phyloP scores from a whole-genome alignment of 2,888 invertebrate genomes.

The Drosophila gaucha region DNA sequence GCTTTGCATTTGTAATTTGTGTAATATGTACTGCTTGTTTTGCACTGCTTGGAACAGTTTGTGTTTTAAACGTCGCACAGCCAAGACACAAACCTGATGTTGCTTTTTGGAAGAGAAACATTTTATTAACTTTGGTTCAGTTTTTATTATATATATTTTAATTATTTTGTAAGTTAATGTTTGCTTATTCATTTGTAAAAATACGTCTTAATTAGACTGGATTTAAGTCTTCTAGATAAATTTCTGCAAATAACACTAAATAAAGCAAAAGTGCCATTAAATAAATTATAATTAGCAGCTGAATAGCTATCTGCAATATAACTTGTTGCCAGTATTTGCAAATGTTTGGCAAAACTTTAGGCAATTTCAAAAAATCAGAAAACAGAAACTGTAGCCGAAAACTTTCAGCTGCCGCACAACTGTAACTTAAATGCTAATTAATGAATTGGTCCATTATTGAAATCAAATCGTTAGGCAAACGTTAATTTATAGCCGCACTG shows the following conservation, averaged over 20 bases:
- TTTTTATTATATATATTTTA: neutral
- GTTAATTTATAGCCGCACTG: constrained; percentile 65
- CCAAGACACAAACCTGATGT: constrained; percentile 4
- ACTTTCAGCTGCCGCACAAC: constrained; percentile 22
- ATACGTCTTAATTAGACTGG: neutral
- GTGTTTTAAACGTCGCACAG: no score
- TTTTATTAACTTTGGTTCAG: neutral
- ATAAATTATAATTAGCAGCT: constrained; percentile 64
- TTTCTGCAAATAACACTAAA: constrained; percentile 49
- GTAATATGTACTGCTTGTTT: constrained; percentile 22
- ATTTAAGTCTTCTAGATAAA: constrained; percentile 23
- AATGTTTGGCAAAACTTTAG: constrained; percentile 24
- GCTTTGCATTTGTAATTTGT: constrained; percentile 1
- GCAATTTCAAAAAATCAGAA: constrained; percentile 1
- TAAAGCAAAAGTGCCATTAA: constrained; percentile 40
- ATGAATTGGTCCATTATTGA: constrained; percentile 75
- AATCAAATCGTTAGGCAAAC: constrained; percentile 66
- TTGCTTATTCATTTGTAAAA: neutral
- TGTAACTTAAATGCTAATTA: constrained; percentile 64
- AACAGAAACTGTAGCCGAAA: constrained; percentile 14
- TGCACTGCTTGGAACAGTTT: constrained; percentile 12
- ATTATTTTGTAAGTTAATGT: neutral
- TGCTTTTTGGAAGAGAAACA: neutral
- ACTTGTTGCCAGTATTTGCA: neutral
- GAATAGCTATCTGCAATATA: constrained; percentile 8